A percentile compares a stretch with the other conserved stretches of the same genome.
Evolutionary conservation across 2,888 invertebrate genomes (phyloP).

Genomic region (Mycalesis mineus): DNA sequence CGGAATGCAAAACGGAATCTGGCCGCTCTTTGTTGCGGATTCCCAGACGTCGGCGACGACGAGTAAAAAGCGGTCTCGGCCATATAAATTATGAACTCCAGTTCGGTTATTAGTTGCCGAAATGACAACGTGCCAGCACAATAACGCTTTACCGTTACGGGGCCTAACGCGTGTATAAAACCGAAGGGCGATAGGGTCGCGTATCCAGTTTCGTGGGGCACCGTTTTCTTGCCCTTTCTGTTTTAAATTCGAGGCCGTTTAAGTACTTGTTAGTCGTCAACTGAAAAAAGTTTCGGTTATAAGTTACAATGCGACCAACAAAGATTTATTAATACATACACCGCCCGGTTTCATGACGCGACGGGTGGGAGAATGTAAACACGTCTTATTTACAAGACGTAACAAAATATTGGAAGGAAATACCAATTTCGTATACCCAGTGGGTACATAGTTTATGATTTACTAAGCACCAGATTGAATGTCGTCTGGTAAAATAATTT

Average conservation of each 20-base stretch:
- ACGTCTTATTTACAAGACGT: slow-evolving; percentile 5
- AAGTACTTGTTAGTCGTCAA: slow-evolving; percentile 29
- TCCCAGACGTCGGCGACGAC: slow-evolving; percentile 69
- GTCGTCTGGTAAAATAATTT: too few species aligned
- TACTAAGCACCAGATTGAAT: too few species aligned
- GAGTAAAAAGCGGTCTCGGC: slow-evolving; percentile 70
- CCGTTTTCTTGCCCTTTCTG: slow-evolving; percentile 45
- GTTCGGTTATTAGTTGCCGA: slow-evolving; percentile 65
- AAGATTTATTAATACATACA: slow-evolving; percentile 22
- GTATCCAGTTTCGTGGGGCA: slow-evolving; percentile 43
- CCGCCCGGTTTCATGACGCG: background rate
- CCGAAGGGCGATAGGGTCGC: slow-evolving; percentile 64
- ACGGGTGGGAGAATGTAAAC: background rate
- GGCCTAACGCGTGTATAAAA: slow-evolving; percentile 44
- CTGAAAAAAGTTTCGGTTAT: slow-evolving; percentile 37
- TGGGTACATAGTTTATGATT: too few species aligned
- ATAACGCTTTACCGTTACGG: slow-evolving; percentile 65
- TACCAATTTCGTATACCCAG: background rate
- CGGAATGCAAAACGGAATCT: slow-evolving; percentile 75
- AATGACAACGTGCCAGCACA: slow-evolving; percentile 53
- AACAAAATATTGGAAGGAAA: background rate
- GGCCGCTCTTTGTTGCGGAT: slow-evolving; percentile 71
- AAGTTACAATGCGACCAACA: slow-evolving; percentile 33
- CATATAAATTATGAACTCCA: slow-evolving; percentile 66
- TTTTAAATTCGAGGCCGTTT: slow-evolving; percentile 53